Percentiles rank a stretch among this genome's conserved stretches.
Evolutionary conservation across 1,140 invertebrate genomes (phyloP).

Genomic region (Apis dorsata): DNA sequence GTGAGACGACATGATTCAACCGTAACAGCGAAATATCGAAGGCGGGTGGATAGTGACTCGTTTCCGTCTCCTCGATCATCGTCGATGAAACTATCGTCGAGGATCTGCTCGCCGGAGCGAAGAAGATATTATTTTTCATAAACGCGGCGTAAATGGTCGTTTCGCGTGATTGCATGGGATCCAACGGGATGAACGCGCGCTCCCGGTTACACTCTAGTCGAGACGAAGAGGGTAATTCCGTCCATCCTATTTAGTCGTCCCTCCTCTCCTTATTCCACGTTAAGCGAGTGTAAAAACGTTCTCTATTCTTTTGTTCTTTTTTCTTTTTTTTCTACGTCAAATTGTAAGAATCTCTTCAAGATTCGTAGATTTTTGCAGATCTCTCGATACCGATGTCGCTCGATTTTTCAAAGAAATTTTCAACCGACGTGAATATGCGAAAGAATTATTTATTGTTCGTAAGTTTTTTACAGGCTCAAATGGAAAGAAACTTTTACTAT

Average conservation of each 20-base stretch:
- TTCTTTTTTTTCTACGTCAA: no score
- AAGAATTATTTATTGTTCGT: no score
- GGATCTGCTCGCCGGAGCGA: slow-evolving; percentile 4
- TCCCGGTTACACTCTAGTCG: slow-evolving; percentile 32
- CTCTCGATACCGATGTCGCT: no score
- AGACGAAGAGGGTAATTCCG: slow-evolving; percentile 31
- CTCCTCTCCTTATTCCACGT: background rate
- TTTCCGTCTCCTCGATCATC: slow-evolving; percentile 43
- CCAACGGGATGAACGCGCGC: slow-evolving; percentile 46
- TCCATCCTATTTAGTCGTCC: background rate
- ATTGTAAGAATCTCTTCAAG: no score
- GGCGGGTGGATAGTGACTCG: slow-evolving; percentile 18
- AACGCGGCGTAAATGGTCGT: slow-evolving; percentile 60
- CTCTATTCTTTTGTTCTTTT: no score
- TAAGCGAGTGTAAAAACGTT: no score
- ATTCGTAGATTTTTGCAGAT: no score
- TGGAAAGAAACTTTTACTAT: no score
- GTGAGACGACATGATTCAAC: background rate
- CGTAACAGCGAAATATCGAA: slow-evolving; percentile 25
- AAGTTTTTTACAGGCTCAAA: no score
- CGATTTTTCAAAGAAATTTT: no score
- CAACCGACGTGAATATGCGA: no score
- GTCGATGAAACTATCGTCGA: background rate
- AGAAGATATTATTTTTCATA: slow-evolving; percentile 70
- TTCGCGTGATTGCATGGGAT: slow-evolving; percentile 67